Percentiles rank a stretch among this genome's conserved stretches.
Conservation (phyloP, 2,888 invertebrate genomes). For the Zaprionus obscuricornis region DNA sequence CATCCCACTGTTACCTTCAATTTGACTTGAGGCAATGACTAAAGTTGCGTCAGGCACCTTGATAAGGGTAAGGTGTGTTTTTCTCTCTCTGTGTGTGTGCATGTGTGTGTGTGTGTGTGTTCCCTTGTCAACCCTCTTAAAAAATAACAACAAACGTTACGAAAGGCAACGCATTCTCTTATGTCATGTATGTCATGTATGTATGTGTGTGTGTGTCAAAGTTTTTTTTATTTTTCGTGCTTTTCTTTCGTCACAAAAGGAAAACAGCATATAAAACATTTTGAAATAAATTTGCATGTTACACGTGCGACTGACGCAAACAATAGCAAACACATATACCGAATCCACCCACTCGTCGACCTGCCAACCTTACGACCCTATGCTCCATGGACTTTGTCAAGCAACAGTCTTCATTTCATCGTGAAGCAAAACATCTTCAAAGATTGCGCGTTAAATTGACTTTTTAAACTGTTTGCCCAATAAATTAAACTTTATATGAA, state of each 20-base stretch:
- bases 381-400: too few relatives aligned
- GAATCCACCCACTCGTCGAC: neutral
- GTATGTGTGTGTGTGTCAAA: constrained; percentile 38
- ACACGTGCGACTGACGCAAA: constrained; percentile 51
- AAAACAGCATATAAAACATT: constrained; percentile 47
- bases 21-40: constrained; percentile 46
- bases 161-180: constrained; percentile 1
- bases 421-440: constrained; percentile 3
- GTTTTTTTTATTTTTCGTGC: constrained; percentile 31
- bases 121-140: constrained; percentile 2
- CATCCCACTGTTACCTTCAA: constrained; percentile 46
- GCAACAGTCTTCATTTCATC: too few relatives aligned
- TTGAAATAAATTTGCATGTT: constrained; percentile 71
- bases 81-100: neutral
- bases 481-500: constrained; percentile 49
- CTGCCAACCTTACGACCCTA: neutral
- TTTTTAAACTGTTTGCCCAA: constrained; percentile 68
- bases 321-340: neutral
- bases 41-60: constrained; percentile 26
- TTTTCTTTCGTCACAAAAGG: constrained; percentile 14
- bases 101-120: neutral
- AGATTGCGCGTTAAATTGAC: constrained; percentile 64
- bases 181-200: constrained; percentile 20
- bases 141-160: too few relatives aligned
- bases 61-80: constrained; percentile 43